A percentile compares a stretch with the other conserved stretches of the same genome.
These are phyloP conservation scores for Spicauda simplicius DNA, from an alignment of 2,888 invertebrate species.

Conservation along the genomic window DNA sequence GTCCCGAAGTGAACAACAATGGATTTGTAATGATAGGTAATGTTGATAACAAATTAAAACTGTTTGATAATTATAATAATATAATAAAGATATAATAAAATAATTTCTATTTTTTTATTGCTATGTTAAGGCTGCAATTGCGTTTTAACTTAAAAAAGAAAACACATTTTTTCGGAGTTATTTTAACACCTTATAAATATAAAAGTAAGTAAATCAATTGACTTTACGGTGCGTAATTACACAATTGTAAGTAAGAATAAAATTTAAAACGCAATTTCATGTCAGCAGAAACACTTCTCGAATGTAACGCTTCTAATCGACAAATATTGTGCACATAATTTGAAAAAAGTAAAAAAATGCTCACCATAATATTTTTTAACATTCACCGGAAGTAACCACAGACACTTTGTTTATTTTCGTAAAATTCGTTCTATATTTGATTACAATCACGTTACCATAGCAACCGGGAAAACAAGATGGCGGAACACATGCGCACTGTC, in stretches of 20 bases:
- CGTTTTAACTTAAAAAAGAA: too few species aligned
- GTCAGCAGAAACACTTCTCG: conserved; percentile 34
- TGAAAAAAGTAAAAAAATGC: conserved; percentile 35
- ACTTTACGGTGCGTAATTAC: background rate
- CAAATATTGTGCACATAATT: conserved; percentile 10
- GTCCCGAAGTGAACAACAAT: too few species aligned
- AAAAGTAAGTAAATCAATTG: background rate
- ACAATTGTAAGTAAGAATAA: background rate
- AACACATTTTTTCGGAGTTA: too few species aligned
- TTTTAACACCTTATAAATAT: too few species aligned
- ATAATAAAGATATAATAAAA: too few species aligned
- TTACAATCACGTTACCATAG: conserved; percentile 67
- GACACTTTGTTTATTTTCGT: conserved; percentile 42
- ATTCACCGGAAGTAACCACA: conserved; percentile 43
- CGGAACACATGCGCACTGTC: conserved; percentile 66
- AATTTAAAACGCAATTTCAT: conserved; percentile 33
- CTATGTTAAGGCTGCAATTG: too few species aligned
- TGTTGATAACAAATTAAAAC: too few species aligned
- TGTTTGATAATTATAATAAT: too few species aligned
- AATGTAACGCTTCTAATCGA: conserved; percentile 17
- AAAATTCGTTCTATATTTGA: conserved; percentile 54
- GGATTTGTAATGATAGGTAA: too few species aligned
- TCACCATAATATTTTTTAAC: conserved; percentile 48
- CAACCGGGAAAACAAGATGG: conserved; percentile 61
- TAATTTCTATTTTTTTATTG: too few species aligned